A percentile compares a stretch with the other conserved stretches of the same genome.
Conservation (phyloP, 2,113 vertebrate species). For the Embiotoca jacksoni region DNA sequence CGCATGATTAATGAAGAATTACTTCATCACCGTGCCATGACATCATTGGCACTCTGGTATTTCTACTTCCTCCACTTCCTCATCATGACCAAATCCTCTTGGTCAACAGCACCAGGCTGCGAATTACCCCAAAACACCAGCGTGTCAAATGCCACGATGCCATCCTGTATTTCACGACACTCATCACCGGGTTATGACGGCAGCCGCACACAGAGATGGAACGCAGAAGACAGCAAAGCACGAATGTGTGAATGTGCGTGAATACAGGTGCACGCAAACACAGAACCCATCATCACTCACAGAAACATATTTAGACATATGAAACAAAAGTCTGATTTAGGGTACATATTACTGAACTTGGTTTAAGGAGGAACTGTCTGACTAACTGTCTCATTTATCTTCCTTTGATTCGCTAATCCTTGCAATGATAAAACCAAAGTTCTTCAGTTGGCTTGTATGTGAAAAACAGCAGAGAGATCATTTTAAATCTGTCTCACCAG, state of each 20-base stretch:
- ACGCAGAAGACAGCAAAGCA: constrained; percentile 11
- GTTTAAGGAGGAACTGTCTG: too few species aligned
- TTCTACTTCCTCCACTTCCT: constrained; percentile 48
- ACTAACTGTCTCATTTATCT: too few species aligned
- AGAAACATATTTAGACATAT: background rate
- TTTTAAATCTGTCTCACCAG: too few species aligned
- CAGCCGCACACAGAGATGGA: constrained; percentile 51
- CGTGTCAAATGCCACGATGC: constrained; percentile 72
- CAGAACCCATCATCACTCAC: background rate
- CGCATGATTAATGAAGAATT: constrained; percentile 16
- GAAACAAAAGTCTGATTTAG: background rate
- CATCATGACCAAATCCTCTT: constrained; percentile 62
- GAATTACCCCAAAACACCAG: constrained; percentile 71
- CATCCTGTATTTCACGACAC: constrained; percentile 74
- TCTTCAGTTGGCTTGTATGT: too few species aligned
- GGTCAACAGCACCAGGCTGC: constrained; percentile 65
- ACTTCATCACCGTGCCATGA: constrained; percentile 63
- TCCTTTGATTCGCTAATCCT: too few species aligned
- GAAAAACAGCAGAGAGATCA: too few species aligned
- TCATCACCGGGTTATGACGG: constrained; percentile 49
- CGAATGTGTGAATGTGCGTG: constrained; percentile 12
- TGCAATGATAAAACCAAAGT: too few species aligned
- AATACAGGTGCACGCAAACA: constrained; percentile 2
- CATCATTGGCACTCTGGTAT: constrained; percentile 61
- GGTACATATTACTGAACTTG: too few species aligned